Conservation (phyloP, 1,140 invertebrate species). For the Caerostris darwini region DNA sequence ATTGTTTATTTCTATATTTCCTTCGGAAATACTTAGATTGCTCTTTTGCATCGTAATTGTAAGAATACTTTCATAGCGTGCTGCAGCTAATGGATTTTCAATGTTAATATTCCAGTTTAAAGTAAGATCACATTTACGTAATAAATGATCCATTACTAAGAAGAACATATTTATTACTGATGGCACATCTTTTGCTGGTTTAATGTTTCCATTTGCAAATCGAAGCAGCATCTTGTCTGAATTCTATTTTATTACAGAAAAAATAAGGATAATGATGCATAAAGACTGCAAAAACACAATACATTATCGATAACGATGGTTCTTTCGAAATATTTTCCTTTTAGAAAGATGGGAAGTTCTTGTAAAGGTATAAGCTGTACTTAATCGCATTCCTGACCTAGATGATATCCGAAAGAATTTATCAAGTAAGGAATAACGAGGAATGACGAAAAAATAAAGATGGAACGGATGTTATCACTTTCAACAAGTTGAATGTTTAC, state of each 20-base stretch:
- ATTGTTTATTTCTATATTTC: not conserved
- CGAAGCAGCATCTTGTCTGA: slow-evolving; percentile 62
- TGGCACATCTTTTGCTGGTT: slow-evolving; percentile 41
- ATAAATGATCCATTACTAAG: slow-evolving; percentile 58
- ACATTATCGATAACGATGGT: slow-evolving; percentile 53
- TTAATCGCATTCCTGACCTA: slow-evolving; percentile 30
- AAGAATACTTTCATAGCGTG: slow-evolving; percentile 63
- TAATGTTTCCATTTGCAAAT: slow-evolving; percentile 54
- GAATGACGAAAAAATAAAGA: too few relatives aligned
- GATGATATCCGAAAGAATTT: slow-evolving; percentile 24
- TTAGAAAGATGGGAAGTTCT: slow-evolving; percentile 29
- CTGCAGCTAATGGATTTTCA: slow-evolving; percentile 57
- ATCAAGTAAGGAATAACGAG: not conserved
- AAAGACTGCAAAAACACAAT: slow-evolving; percentile 50
- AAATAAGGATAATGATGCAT: slow-evolving; percentile 58
- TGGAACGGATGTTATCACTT: too few relatives aligned
- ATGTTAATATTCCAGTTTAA: slow-evolving; percentile 55
- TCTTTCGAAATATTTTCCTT: slow-evolving; percentile 26
- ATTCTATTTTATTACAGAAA: slow-evolving; percentile 63
- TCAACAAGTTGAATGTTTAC: too few relatives aligned
- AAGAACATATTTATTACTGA: slow-evolving; percentile 57
- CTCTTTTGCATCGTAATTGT: slow-evolving; percentile 1
- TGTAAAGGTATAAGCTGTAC: slow-evolving; percentile 13
- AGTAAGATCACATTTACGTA: slow-evolving; percentile 57
- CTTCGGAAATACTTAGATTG: not conserved